These are phyloP conservation scores for Dorcus hopei DNA, from an alignment of 2,888 invertebrate species.

Conservation along the genomic window DNA sequence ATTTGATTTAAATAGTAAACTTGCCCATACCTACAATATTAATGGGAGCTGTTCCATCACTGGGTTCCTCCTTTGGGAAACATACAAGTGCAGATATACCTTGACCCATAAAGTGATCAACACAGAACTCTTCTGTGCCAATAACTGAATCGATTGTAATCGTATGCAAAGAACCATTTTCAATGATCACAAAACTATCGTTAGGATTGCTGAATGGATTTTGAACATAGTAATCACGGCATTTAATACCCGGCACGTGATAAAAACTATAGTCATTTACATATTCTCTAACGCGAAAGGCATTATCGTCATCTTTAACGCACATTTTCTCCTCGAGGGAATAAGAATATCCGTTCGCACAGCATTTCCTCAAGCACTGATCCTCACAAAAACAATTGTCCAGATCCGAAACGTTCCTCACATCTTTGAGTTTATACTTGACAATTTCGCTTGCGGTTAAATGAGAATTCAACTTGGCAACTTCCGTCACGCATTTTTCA, in stretches of 20 bases:
- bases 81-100: slow-evolving; percentile 5
- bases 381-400: slow-evolving; percentile 2
- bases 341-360: slow-evolving; percentile 7
- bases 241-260: slow-evolving; percentile 1
- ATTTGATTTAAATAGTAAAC: background rate
- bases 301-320: slow-evolving; percentile 2
- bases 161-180: slow-evolving; percentile 5
- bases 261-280: background rate
- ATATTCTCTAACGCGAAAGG: background rate
- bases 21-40: background rate
- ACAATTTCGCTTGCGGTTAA: background rate
- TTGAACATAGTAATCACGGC: background rate
- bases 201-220: background rate
- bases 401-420: background rate
- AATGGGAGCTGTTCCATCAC: background rate
- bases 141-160: background rate
- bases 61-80: background rate
- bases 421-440: background rate
- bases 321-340: slow-evolving; percentile 4
- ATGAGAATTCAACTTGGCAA: background rate
- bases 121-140: slow-evolving; percentile 2
- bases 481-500: background rate
- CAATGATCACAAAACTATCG: slow-evolving; percentile 2
- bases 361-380: slow-evolving; percentile 6
- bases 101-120: slow-evolving; percentile 6